Percentiles rank a stretch among this genome's conserved stretches.
phyloP scores from a whole-genome alignment of 2,797 vertebrate species.

The Pangasius sanitwongsei region DNA sequence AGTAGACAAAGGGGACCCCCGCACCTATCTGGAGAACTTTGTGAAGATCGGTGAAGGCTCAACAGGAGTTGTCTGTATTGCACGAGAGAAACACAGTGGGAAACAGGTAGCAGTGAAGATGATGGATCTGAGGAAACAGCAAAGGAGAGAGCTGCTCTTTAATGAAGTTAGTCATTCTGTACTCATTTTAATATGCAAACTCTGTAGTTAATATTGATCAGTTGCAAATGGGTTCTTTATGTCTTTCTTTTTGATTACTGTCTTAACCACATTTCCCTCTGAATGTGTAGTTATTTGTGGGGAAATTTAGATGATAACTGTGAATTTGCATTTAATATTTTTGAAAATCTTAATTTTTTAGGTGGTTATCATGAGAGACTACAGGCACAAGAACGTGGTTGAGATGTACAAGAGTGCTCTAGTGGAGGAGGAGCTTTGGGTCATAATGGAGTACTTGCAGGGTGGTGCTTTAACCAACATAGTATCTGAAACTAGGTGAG shows the following conservation, averaged over 20 bases:
- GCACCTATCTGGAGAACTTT: slow-evolving; percentile 84
- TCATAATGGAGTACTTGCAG: slow-evolving; percentile 89
- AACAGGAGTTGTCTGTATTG: slow-evolving; percentile 90
- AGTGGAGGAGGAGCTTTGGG: slow-evolving; percentile 88
- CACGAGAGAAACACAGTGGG: slow-evolving; percentile 84
- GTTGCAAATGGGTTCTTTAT: not conserved
- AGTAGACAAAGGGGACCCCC: slow-evolving; percentile 88
- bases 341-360: slow-evolving; percentile 52
- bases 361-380: slow-evolving; percentile 91
- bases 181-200: not conserved
- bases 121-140: slow-evolving; percentile 94
- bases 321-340: not conserved
- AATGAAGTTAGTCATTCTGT: slow-evolving; percentile 81
- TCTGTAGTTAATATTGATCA: not conserved
- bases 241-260: not conserved
- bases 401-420: slow-evolving; percentile 89
- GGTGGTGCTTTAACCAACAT: slow-evolving; percentile 88
- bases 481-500: slow-evolving; percentile 84
- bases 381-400: slow-evolving; percentile 83
- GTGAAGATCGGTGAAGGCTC: slow-evolving; percentile 93
- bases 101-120: slow-evolving; percentile 93
- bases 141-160: slow-evolving; percentile 91
- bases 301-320: not conserved
- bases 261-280: not conserved
- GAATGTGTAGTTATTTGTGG: not conserved